Evolutionary conservation across 2,888 invertebrate species (phyloP), one percentile per base, ranked within the genome.

Genomic region (Hylaea fasciaria): DNA sequence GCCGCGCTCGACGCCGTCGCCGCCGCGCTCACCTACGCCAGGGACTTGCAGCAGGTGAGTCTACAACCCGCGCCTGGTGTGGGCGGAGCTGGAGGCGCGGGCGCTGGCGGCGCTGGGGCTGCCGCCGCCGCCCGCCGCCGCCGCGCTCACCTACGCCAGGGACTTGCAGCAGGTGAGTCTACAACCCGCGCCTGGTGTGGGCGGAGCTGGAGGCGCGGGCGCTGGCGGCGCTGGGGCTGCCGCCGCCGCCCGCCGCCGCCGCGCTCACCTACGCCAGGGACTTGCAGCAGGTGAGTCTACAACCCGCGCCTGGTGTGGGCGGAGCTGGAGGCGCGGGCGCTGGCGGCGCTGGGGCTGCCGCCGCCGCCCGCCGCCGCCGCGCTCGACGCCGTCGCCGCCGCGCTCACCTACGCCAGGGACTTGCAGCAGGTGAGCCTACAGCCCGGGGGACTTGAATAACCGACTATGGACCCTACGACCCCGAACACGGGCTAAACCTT

Each of bases 191-290:
- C 13, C 48, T 29, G 7, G n/a, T n/a, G n/a, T n/a, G n/a, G n/a
- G n/a, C n/a, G n/a, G n/a, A n/a, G n/a, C n/a, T 96, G 64, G 98
- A 99, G 88, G 97, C 98, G 9, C 94, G 98, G 2, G 96, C 98
- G 73, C 93, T 99, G 48, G 94, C 96, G 50, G 95, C 97, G 41
- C 93, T 98, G 64, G 98, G 96, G 0, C 95, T 96, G 80, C 93
- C 98, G 40, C 95, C 98, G 0, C 93, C 95, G 10, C 94, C 95
- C 63, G 95, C 98, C 52, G 94, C 96, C 32, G 94, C 95, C 74
- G 97, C 97, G 78, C 94, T 97, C 84, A 94, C 94, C 49, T 96
- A 97, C 75, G 99, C 98, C 0, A 95, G 97, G 51, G 94, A 96
- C 2, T 90, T 99, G 55, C 98, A 98, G 81, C 98, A 98, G 94